Percentiles rank a stretch among this genome's conserved stretches.
phyloP scores from a whole-genome alignment of 2,113 vertebrate genomes.

The Tragelaphus scriptus region DNA sequence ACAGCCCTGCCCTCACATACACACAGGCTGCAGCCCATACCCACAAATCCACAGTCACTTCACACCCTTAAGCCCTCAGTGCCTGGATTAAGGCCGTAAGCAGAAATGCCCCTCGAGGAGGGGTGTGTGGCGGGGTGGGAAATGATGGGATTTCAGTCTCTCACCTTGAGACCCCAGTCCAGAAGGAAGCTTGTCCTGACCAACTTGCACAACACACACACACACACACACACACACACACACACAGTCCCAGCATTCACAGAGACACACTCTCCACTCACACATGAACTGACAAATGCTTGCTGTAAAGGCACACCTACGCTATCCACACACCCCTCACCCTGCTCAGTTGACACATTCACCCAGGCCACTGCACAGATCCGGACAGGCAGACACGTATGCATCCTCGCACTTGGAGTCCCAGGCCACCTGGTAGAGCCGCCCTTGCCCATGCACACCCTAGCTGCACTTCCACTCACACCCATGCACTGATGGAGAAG shows the following conservation, averaged over 20 bases:
- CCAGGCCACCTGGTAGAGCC: background rate
- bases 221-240: background rate
- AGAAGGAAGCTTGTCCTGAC: background rate
- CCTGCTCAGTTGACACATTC: background rate
- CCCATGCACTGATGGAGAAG: background rate
- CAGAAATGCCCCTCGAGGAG: background rate
- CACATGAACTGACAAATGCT: background rate
- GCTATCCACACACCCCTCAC: background rate
- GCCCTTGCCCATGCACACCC: background rate
- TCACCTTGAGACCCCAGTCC: background rate
- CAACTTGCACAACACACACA: background rate
- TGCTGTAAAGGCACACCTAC: background rate
- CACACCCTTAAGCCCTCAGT: background rate
- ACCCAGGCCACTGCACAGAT: background rate
- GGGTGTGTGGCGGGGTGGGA: background rate
- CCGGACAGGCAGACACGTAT: background rate
- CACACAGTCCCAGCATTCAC: background rate
- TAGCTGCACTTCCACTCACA: background rate
- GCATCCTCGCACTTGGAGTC: background rate
- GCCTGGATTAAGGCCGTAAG: background rate
- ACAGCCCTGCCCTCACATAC: background rate
- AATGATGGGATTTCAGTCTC: background rate
- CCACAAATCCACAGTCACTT: background rate
- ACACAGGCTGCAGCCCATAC: background rate
- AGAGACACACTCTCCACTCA: background rate